phyloP scores from a whole-genome alignment of 30 jellyfish, hydroid and myxozoan species.

The Aurelia aurita region DNA sequence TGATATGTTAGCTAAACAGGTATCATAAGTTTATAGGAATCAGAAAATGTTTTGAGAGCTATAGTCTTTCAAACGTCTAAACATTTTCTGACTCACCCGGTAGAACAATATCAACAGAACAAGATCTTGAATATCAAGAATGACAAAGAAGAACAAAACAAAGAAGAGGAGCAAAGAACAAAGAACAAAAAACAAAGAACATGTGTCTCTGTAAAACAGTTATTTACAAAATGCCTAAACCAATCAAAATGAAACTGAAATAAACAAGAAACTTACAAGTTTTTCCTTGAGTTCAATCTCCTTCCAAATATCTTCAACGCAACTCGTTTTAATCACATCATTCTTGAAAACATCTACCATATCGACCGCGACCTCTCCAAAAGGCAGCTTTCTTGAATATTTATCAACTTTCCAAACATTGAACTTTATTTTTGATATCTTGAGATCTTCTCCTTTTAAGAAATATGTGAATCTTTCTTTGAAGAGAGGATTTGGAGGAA shows the following conservation, averaged over 20 bases:
- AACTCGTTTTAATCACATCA: background rate
- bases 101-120: too few relatives aligned
- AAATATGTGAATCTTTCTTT: constrained; percentile 71
- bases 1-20: too few relatives aligned
- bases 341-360: constrained; percentile 59
- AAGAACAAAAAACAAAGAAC: too few relatives aligned
- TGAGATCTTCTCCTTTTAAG: constrained; percentile 22
- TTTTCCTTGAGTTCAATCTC: constrained; percentile 21
- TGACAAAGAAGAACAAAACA: too few relatives aligned
- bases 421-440: constrained; percentile 48
- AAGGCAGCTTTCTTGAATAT: constrained; percentile 74
- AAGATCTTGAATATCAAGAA: too few relatives aligned
- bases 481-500: constrained; percentile 81
- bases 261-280: constrained; percentile 15
- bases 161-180: too few relatives aligned
- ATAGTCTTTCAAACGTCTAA: too few relatives aligned
- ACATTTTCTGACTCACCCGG: too few relatives aligned
- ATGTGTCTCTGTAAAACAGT: too few relatives aligned
- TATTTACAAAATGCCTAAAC: too few relatives aligned
- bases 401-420: constrained; percentile 89
- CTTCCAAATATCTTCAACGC: constrained; percentile 35
- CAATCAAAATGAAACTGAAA: background rate
- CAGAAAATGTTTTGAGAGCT: too few relatives aligned
- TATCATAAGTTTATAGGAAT: too few relatives aligned
- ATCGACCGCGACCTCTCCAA: constrained; percentile 73